Evolutionary conservation across 92 coral and sea anemone species (phyloP).

Genomic region (Epizoanthus ramosus): DNA sequence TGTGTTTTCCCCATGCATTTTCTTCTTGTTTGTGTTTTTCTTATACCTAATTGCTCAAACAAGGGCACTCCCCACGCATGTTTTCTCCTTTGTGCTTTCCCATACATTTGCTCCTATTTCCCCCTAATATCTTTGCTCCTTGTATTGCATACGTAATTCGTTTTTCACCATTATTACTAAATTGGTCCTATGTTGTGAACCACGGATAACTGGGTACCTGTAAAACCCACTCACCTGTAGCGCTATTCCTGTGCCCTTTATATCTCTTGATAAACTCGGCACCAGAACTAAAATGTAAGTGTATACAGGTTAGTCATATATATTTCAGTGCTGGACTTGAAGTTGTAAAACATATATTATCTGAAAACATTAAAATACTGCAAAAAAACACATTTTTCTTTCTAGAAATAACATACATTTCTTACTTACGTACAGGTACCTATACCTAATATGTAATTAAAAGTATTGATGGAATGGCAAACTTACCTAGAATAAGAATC

Average conservation of each 20-base stretch:
- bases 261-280: slow-evolving; percentile 88
- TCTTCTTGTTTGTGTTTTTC: too few species aligned
- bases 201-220: too few species aligned
- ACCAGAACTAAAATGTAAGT: slow-evolving; percentile 65
- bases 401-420: neutral
- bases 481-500: slow-evolving; percentile 88
- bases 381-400: neutral
- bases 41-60: too few species aligned
- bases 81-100: too few species aligned
- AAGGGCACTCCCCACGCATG: too few species aligned
- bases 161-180: too few species aligned
- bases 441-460: neutral
- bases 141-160: too few species aligned
- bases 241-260: slow-evolving; percentile 97
- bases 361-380: neutral
- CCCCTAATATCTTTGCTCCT: too few species aligned
- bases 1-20: too few species aligned
- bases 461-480: neutral
- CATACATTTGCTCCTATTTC: too few species aligned
- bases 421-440: neutral
- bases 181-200: too few species aligned
- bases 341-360: neutral
- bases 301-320: slow-evolving; percentile 8
- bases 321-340: neutral
- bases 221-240: slow-evolving; percentile 69